Base-by-base conservation (phyloP, 2,113 vertebrate species). In the Sinocyclocheilus rhinocerous region DNA sequence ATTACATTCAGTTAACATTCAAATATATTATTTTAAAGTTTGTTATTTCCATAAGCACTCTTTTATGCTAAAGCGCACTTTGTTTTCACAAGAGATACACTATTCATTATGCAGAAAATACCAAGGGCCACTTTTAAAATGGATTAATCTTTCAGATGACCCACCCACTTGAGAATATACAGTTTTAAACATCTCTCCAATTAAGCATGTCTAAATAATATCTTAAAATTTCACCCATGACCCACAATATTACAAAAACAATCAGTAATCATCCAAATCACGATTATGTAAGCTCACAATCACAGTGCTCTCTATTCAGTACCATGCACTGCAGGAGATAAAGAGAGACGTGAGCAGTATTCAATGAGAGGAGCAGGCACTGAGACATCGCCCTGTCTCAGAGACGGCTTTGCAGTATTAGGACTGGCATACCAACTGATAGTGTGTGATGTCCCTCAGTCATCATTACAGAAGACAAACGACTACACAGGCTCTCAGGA, bases 181-280 rank as follows among this genome's bases (percentile, higher is more conserved):
- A 12, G 10, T 73, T 73, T 42, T 13, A n/a, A 73, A 45, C 36
- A 42, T 45, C 11, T 42, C 9, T 73, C 36, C 36, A 42, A n/a
- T 73, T 39, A 45, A 73, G 20, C 70, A 42, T 1, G 70, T 73
- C 20, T 42, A 22, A 73, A 73, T 45, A 73, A 42, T 73, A 42
- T 42, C 36, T n/a, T 73, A 42, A 42, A n/a, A n/a, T 78, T 57
- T 57, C 26, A 36, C 16, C 29, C 65, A 67, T 75, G 55, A 73
- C 84, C n/a, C 22, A 24, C n/a, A 7, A 48, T 24, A 78, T 73
- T n/a, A 69, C 12, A 33, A 76, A 77, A 20, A 78, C 83, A 50
- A 26, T 89, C 42, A 89, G 42, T 65, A 79, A 81, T 89, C 76
- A 87, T 82, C 67, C 36, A 87, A 88, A 90, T 91, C 88, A 87